Evolutionary conservation across 2,113 vertebrate species (phyloP).

Genomic region (Myiozetetes cayanensis): DNA sequence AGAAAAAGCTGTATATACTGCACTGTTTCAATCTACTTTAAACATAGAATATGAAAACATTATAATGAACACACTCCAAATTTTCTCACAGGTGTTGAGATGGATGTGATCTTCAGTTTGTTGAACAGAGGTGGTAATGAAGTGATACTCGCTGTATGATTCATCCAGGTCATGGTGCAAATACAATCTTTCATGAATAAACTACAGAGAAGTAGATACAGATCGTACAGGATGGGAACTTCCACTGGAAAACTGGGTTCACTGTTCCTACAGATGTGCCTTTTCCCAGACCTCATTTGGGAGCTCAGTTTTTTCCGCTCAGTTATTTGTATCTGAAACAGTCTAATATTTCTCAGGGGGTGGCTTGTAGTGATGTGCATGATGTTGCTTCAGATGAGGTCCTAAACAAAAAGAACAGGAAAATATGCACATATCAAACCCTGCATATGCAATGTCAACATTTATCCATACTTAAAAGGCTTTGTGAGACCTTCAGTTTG

Average conservation of each 20-base stretch:
- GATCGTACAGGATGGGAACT: neutral
- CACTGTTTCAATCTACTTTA: neutral
- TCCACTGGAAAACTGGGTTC: neutral
- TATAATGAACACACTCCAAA: neutral
- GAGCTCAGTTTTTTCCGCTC: neutral
- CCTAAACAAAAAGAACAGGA: conserved; percentile 65
- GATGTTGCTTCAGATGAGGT: conserved; percentile 84
- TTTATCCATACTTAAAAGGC: neutral
- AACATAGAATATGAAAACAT: neutral
- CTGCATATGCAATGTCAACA: neutral
- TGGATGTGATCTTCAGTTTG: neutral
- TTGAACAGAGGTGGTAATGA: neutral
- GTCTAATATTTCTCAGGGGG: conserved; percentile 84
- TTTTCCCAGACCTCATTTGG: neutral
- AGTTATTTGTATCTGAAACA: neutral
- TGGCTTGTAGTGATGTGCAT: conserved; percentile 81
- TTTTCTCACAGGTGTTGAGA: neutral
- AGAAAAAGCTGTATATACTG: neutral
- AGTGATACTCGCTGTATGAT: neutral
- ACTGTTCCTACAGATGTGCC: neutral
- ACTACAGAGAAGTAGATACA: conserved; percentile 1
- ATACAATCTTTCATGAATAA: neutral
- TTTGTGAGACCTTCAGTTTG: neutral
- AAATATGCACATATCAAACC: neutral
- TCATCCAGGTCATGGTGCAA: conserved; percentile 9